phyloP scores from a whole-genome alignment of 2,113 vertebrate species.

The Chaetorhynchus papuensis region DNA sequence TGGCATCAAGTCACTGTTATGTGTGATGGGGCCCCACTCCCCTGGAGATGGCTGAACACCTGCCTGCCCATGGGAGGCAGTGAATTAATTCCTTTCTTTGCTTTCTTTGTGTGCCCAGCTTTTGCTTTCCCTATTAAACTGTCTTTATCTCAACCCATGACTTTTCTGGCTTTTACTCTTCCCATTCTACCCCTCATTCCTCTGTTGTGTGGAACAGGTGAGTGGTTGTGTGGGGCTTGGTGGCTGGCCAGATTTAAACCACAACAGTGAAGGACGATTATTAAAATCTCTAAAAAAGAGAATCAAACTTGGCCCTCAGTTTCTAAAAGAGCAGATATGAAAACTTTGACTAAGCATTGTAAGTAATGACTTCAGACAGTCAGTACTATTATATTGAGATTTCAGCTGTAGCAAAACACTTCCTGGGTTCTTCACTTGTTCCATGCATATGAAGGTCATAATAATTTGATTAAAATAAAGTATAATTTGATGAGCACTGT shows the following conservation, averaged over 20 bases:
- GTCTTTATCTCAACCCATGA: neutral
- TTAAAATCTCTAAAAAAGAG: neutral
- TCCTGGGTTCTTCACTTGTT: neutral
- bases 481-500: neutral
- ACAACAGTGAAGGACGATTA: neutral
- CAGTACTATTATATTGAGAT: neutral
- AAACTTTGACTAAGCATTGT: neutral
- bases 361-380: neutral
- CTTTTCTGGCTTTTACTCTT: neutral
- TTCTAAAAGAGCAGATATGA: neutral
- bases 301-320: neutral
- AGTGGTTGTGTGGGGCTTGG: neutral
- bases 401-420: neutral
- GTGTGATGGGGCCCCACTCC: fast-evolving
- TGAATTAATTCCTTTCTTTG: neutral
- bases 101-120: neutral
- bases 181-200: neutral
- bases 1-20: fast-evolving
- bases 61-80: neutral
- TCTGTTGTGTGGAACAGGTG: neutral
- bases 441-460: neutral
- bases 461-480: neutral
- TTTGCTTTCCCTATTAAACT: neutral
- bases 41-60: neutral
- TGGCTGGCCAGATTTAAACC: neutral